Base-by-base conservation (phyloP, 2,888 invertebrate species). In the Chesias legatella region DNA sequence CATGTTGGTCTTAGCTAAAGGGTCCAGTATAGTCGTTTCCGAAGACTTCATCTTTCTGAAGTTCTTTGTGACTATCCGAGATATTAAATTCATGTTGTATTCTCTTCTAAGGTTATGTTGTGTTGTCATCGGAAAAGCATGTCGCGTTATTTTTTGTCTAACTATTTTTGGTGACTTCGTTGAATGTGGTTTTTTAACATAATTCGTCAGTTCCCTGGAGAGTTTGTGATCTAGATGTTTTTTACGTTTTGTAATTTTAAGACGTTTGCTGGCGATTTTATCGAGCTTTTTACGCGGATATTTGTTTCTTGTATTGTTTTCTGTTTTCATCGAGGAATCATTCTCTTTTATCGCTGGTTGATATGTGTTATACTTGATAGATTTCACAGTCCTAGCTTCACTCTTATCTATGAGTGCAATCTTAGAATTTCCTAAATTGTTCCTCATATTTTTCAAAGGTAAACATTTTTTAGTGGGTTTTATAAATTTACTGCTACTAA, bases 301-400 rank as follows among this genome's bases (percentile, higher is more conserved):
- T 29, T 40, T 37, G 7, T 26, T 10, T 7, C 7, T 1, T 2
- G 9, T 20, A 7, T 13, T 39, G 20, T 40, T n/a, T 17, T 33
- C 36, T 33, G 30, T 23, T 22, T n/a, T 45, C 33, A 27, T 28
- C 7, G 26, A 27, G 5, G 51, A 13, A 45, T 67, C 63, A 6
- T 66, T 25, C 30, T 73, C 66, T 36, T 72, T 69, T 28, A 58
- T 54, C n/a, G 56, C 55, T 8, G 78, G 71, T 52, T 65, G 60
- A 34, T 73, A 79, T 6, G 77, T 75, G 48, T 79, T 79, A 39
- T 79, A 78, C 47, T 53, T 71, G 31, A 70, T 56, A 10, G 41
- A 54, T 36, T 53, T 60, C 9, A 5, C 5, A 17, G 13, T 17
- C 13, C 2, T 17, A 8, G 20, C 32, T 10, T 39, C 2, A 25